These are phyloP conservation scores for Sinocyclocheilus anophthalmus DNA, from an alignment of 2,113 vertebrate genomes.

Conservation along the genomic window DNA sequence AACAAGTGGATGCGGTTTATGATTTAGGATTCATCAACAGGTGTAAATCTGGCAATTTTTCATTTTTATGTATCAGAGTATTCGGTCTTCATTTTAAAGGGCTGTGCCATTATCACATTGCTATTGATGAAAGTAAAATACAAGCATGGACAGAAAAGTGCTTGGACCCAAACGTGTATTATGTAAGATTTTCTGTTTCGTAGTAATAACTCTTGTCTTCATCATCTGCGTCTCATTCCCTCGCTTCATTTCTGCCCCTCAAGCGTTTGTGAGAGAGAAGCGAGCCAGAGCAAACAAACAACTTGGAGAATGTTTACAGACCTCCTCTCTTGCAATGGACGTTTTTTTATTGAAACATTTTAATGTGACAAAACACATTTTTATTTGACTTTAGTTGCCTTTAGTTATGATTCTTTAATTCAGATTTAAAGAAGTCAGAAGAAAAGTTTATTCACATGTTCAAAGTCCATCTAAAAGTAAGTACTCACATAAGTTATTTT, in stretches of 20 bases:
- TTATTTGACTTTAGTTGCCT: neutral
- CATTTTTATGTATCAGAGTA: neutral
- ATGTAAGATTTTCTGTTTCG: conserved; percentile 12
- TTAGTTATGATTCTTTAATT: neutral
- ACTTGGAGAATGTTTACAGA: conserved; percentile 13
- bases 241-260: conserved; percentile 16
- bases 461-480: neutral
- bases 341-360: neutral
- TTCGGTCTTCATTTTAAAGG: neutral
- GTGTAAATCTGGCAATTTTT: neutral
- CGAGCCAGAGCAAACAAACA: conserved; percentile 48
- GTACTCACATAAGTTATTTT: neutral
- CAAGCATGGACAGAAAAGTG: neutral
- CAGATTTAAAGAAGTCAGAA: neutral
- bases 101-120: neutral
- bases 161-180: conserved; percentile 6
- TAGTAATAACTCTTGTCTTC: conserved; percentile 24
- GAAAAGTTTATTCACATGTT: neutral
- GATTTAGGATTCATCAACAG: neutral
- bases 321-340: neutral
- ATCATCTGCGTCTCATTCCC: conserved; percentile 31
- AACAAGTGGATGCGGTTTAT: neutral
- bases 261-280: neutral
- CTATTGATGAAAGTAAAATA: neutral
- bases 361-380: neutral